Base-by-base conservation (phyloP, 2,888 invertebrate genomes). In the Amorpha juglandis region DNA sequence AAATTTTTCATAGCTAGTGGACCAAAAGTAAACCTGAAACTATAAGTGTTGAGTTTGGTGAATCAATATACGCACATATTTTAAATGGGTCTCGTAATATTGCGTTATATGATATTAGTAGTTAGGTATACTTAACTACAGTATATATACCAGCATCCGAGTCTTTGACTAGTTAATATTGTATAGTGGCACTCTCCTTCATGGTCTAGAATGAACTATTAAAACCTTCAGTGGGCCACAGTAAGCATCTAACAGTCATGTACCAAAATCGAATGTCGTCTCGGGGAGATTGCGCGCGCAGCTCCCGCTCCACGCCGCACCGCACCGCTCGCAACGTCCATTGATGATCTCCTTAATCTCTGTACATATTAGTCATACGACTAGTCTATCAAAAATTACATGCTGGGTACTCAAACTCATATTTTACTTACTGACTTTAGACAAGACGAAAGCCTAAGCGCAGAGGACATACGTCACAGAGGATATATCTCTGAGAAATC, bases 221-320 rank as follows among this genome's bases (percentile, higher is more conserved):
- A 91, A 91, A 91, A 89, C 85, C 83, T 86, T 87, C 84, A 85
- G 88, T 87, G 85, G 88, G 86, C 90, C 84, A 89, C 88, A 85
- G 90, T 87, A 86, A 91, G 91, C 92, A 89, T 92, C 91, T 91
- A 88, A 90, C 90, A 90, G 91, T 90, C 90, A 91, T 92, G 93
- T 92, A 93, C 94, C 94, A 94, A 94, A 94, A 94, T 93, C 93
- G 93, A 94, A 94, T 92, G 88, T 89, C 83, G 91, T 89, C 88
- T 90, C 86, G 84, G 86, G 83, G 82, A 82, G 83, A 77, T 75
- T 91, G 93, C 92, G 94, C 93, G 91, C 92, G 90, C 91, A 89
- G 69, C 82, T 75, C 84, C 85, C 83, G 80, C 86, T 86, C 83
- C 84, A 78, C 86, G 76, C 83, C 86, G 81, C 90, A 83, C 83